These are phyloP conservation scores for Ruditapes philippinarum DNA, from an alignment of 1,140 invertebrate genomes.

Conservation along the genomic window DNA sequence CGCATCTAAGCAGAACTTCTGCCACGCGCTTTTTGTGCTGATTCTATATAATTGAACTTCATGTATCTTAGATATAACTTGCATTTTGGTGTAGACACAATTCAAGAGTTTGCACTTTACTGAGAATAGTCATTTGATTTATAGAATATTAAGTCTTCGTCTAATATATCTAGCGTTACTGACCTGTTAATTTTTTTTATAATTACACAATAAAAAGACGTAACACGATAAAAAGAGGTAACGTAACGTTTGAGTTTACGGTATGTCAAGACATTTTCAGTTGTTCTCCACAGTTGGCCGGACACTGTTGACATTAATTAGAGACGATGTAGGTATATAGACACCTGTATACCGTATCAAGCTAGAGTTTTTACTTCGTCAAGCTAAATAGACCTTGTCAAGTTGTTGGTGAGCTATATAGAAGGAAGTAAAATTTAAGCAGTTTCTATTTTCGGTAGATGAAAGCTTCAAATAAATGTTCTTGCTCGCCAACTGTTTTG, in stretches of 20 bases:
- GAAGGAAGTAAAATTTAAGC: constrained; percentile 11
- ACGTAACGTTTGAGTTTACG: neutral
- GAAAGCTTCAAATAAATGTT: too few species aligned
- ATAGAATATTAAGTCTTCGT: too few species aligned
- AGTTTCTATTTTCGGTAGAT: neutral
- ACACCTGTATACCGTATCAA: constrained; percentile 1
- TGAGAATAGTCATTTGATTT: too few species aligned
- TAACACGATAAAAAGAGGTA: too few species aligned
- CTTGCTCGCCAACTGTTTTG: too few species aligned
- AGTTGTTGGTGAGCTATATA: neutral
- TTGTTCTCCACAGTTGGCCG: neutral
- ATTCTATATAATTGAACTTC: too few species aligned
- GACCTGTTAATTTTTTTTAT: neutral
- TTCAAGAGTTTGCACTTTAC: too few species aligned
- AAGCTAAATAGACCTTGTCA: constrained; percentile 31
- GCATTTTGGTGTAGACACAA: too few species aligned
- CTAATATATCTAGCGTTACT: too few species aligned
- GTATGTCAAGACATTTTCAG: neutral
- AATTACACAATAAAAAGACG: neutral
- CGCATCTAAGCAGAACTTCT: too few species aligned
- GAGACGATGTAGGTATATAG: constrained; percentile 9
- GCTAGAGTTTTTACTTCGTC: constrained; percentile 7
- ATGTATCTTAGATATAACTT: too few species aligned
- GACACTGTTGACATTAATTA: neutral
- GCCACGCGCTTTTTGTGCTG: too few species aligned